These are phyloP conservation scores for Priocnemis perturbator DNA, from an alignment of 2,888 invertebrate genomes.

Conservation along the genomic window DNA sequence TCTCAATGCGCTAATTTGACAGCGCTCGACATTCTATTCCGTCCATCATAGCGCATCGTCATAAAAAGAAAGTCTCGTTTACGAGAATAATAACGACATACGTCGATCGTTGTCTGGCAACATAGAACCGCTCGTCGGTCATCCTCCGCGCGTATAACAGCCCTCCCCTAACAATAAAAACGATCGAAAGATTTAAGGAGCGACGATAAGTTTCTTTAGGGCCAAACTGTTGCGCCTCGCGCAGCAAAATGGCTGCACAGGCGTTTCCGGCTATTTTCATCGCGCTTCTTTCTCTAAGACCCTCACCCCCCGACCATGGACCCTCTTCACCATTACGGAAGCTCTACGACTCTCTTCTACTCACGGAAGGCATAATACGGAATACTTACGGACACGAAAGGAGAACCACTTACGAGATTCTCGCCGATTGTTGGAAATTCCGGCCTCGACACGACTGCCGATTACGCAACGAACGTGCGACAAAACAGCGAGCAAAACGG, in stretches of 20 bases:
- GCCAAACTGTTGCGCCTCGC: slow-evolving; percentile 60
- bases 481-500: no score
- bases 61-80: no score
- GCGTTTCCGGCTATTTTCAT: slow-evolving; percentile 17
- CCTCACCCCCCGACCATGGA: neutral
- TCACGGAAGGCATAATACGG: slow-evolving; percentile 22
- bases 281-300: slow-evolving; percentile 14
- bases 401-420: slow-evolving; percentile 18
- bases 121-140: slow-evolving; percentile 5
- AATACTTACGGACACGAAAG: slow-evolving; percentile 42
- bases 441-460: no score
- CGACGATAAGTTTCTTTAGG: slow-evolving; percentile 43
- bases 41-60: no score
- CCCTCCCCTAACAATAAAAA: slow-evolving; percentile 13
- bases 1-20: no score
- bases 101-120: neutral
- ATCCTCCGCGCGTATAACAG: neutral
- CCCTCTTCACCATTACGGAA: slow-evolving; percentile 12
- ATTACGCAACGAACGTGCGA: no score
- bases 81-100: no score
- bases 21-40: no score
- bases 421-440: neutral
- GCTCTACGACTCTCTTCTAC: slow-evolving; percentile 18
- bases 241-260: slow-evolving; percentile 5
- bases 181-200: slow-evolving; percentile 23